Evolutionary conservation across 2,888 invertebrate species (phyloP).

Genomic region (Pseudoips prasinana): DNA sequence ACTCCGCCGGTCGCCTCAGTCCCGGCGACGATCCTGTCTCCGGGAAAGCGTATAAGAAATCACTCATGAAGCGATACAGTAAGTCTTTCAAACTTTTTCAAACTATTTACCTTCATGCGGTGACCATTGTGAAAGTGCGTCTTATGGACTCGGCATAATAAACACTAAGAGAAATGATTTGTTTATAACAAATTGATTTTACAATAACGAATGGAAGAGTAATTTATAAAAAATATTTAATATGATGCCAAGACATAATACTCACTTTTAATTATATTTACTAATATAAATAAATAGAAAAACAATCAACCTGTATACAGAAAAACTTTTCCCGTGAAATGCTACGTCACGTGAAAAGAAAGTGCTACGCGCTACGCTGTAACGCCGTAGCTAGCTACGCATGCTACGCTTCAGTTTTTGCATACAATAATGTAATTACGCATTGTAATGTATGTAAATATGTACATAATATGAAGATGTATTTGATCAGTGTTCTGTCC

Average conservation of each 20-base stretch:
- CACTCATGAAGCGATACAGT: conserved; percentile 96
- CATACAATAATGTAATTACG: conserved; percentile 7
- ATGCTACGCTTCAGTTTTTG: conserved; percentile 8
- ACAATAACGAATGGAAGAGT: too few species aligned
- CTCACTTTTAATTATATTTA: too few species aligned
- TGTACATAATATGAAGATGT: conserved; percentile 5
- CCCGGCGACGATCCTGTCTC: conserved; percentile 79
- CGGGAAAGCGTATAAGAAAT: conserved; percentile 92
- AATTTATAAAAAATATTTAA: too few species aligned
- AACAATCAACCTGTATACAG: conserved; percentile 4
- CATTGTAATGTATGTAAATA: conserved; percentile 11
- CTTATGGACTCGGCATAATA: too few species aligned
- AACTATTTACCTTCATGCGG: too few species aligned
- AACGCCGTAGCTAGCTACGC: conserved; percentile 25
- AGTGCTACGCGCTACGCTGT: conserved; percentile 32
- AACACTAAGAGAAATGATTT: too few species aligned
- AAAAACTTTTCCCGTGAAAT: conserved; percentile 25
- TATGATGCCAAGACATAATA: too few species aligned
- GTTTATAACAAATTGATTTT: too few species aligned
- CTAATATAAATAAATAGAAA: not conserved
- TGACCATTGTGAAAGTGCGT: too few species aligned
- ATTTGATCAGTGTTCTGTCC: conserved; percentile 16
- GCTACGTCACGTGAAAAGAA: conserved; percentile 27
- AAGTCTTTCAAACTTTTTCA: conserved; percentile 80
- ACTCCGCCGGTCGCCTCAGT: conserved; percentile 87